Percentiles rank a stretch among this genome's conserved stretches.
These are phyloP conservation scores for Trachelus iudaicus DNA, from an alignment of 2,888 invertebrate genomes.

Conservation along the genomic window DNA sequence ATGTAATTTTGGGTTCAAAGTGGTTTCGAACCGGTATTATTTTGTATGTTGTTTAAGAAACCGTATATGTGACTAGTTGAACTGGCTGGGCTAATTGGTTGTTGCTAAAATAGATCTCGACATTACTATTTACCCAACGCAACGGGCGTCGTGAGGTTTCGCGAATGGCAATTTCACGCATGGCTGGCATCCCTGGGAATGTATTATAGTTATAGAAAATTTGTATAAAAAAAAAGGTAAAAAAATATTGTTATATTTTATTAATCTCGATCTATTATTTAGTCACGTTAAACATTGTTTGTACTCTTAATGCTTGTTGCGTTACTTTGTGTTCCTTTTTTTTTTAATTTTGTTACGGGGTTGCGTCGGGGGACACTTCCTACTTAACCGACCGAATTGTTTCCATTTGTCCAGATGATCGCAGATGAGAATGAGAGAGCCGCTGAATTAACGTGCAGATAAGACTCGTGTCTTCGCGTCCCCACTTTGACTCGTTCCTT, in stretches of 20 bases:
- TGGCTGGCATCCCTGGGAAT: neutral
- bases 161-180: neutral
- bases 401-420: slow-evolving; percentile 16
- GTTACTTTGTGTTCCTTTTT: too few species aligned
- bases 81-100: slow-evolving; percentile 42
- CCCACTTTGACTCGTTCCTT: neutral
- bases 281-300: neutral
- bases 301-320: neutral
- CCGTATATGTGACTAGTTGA: neutral
- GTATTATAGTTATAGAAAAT: neutral
- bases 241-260: neutral
- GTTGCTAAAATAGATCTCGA: slow-evolving; percentile 34
- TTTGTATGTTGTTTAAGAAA: neutral
- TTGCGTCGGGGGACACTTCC: slow-evolving; percentile 51
- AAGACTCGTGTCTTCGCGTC: slow-evolving; percentile 27
- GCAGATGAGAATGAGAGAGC: neutral
- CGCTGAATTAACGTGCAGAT: slow-evolving; percentile 21
- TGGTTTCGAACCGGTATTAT: neutral
- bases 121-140: slow-evolving; percentile 40
- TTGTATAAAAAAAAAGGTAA: neutral
- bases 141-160: neutral
- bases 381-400: slow-evolving; percentile 47
- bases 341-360: slow-evolving; percentile 16
- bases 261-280: neutral
- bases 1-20: neutral